Base-by-base conservation (phyloP, 2,113 vertebrate genomes). In the Mobula hypostoma region DNA sequence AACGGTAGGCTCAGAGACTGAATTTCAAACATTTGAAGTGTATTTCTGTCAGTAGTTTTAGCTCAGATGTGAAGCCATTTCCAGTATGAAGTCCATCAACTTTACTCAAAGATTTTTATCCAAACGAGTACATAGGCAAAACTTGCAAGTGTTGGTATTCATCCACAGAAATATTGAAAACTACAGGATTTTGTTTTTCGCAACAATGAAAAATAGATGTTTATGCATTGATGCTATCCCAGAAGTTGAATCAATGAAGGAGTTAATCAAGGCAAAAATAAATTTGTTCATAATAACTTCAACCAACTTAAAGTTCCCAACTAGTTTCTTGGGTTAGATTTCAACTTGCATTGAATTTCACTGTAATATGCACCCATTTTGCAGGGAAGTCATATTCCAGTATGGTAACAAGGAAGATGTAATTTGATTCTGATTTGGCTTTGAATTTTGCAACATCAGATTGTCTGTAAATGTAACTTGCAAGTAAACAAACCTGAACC, bases 381-480 rank as follows among this genome's bases (percentile, higher is more conserved):
- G 27, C 85, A 88, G 48, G 80, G 14, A 83, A 83, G 80, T 83
- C 56, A 7, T 83, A 83, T 83, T 83, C 19, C 48, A 83, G 29
- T 66, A 66, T 32, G 29, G 63, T 63, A 88, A 88, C 58, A 88
- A 66, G 58, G 66, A 29, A 32, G 85, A 4, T 88, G 85, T 88
- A 88, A 88, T 66, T 63, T 58, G 66, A 88, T 15, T 32, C 85
- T 66, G 58, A 6, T 66, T 88, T 88, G 85, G 85, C 85, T 90
- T n/a, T 7, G 3, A n/a, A 66, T 6, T 88, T 27, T 66, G 61
- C 85, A 66, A 15, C n/a, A 36, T 90, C 85, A 90, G 85, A 90
- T 68, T 90, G 85, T 90, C 63, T 66, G 85, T n/a, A 90, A 90
- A 66, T 90, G 63, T 17, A 68, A 90, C 68, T 90, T 90, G 85